These are phyloP conservation scores for Accipiter cooperii DNA, from an alignment of 2,113 vertebrate genomes.

Conservation along the genomic window DNA sequence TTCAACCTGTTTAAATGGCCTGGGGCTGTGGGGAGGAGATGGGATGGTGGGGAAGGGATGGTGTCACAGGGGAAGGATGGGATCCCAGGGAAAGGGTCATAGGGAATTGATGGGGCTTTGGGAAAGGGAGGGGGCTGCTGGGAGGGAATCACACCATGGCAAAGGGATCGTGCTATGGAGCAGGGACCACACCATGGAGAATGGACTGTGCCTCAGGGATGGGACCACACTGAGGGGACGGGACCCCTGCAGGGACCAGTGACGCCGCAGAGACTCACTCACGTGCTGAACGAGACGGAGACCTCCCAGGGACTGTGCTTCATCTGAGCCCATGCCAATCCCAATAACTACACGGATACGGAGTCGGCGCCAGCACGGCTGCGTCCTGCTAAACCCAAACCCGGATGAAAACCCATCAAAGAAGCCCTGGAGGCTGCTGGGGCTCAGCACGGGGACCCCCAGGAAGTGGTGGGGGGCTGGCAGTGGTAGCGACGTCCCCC, in stretches of 20 bases:
- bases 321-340: not conserved
- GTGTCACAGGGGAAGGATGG: no score
- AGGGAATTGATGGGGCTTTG: not conserved
- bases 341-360: not conserved
- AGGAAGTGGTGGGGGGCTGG: not conserved
- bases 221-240: fast-evolving
- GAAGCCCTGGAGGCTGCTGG: not conserved
- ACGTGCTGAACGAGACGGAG: fast-evolving
- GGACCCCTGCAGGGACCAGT: fast-evolving
- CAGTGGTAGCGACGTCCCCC: not conserved
- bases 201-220: not conserved
- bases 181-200: fast-evolving
- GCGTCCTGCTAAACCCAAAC: not conserved
- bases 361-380: not conserved
- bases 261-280: not conserved
- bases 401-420: not conserved
- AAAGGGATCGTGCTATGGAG: not conserved
- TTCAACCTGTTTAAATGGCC: not conserved
- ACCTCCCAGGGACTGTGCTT: not conserved
- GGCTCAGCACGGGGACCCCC: fast-evolving
- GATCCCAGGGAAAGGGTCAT: fast-evolving
- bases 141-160: not conserved
- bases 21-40: not conserved
- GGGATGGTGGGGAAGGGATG: not conserved
- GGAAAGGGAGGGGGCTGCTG: not conserved